Conservation (phyloP, 23 tunicate genomes). For the Trididemnum nubilum region DNA sequence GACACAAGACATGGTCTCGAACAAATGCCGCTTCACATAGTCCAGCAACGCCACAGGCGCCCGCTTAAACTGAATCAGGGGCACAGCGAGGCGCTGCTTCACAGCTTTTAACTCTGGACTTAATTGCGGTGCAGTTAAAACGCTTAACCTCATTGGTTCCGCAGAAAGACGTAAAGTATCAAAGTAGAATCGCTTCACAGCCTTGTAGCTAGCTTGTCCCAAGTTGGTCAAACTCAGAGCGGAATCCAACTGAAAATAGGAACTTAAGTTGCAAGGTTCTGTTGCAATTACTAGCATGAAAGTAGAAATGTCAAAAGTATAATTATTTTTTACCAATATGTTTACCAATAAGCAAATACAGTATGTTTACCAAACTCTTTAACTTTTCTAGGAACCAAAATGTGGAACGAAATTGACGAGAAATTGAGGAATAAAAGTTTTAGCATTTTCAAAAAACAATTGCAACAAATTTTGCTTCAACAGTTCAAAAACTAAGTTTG, state of each 20-base stretch:
- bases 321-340: too few relatives aligned
- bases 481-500: too few relatives aligned
- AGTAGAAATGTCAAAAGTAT: too few relatives aligned
- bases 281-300: too few relatives aligned
- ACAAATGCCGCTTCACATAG: constrained; percentile 74
- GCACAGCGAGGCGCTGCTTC: constrained; percentile 48
- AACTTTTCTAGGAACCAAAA: too few relatives aligned
- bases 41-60: constrained; percentile 81
- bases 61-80: constrained; percentile 79
- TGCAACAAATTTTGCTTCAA: too few relatives aligned
- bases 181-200: constrained; percentile 69
- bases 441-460: too few relatives aligned
- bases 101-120: constrained; percentile 67
- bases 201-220: background rate
- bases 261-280: too few relatives aligned
- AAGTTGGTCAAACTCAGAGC: background rate
- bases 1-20: constrained; percentile 70
- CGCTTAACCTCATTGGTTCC: constrained; percentile 55
- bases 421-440: too few relatives aligned
- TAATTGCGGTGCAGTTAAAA: constrained; percentile 60
- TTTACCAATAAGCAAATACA: too few relatives aligned
- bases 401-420: too few relatives aligned
- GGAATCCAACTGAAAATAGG: constrained; percentile 27
- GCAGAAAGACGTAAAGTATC: constrained; percentile 55
- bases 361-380: too few relatives aligned